Evolutionary conservation across 1,140 invertebrate genomes (phyloP).

Genomic region (Trachymyrmex cornetzi): DNA sequence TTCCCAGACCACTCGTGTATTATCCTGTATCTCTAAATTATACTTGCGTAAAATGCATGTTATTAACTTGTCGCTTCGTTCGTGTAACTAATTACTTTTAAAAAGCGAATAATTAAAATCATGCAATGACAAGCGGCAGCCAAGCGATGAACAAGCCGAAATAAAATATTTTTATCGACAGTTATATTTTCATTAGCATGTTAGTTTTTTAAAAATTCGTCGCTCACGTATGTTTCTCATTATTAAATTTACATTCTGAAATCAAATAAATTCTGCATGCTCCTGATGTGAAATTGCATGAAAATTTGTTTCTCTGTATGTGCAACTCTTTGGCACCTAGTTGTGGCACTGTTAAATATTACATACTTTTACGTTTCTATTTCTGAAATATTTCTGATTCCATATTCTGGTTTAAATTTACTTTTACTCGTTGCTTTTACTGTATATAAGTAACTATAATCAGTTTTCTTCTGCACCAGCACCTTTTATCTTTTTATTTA

Average conservation of each 20-base stretch:
- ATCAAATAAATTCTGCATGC: slow-evolving; percentile 32
- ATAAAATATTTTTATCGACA: slow-evolving; percentile 12
- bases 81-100: slow-evolving; percentile 49
- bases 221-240: neutral
- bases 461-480: slow-evolving; percentile 37
- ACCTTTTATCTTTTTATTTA: neutral
- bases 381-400: neutral
- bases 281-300: slow-evolving; percentile 37
- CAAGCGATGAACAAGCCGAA: neutral
- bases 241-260: slow-evolving; percentile 25
- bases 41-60: slow-evolving; percentile 33
- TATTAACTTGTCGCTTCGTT: slow-evolving; percentile 46
- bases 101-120: slow-evolving; percentile 40
- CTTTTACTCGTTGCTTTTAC: neutral
- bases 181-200: neutral
- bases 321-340: slow-evolving; percentile 1
- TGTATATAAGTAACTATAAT: slow-evolving; percentile 14
- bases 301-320: slow-evolving; percentile 20
- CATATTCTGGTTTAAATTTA: neutral
- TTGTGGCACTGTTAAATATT: slow-evolving; percentile 11
- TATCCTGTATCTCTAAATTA: slow-evolving; percentile 42
- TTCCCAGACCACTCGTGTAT: slow-evolving; percentile 23
- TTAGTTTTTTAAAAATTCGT: slow-evolving; percentile 1
- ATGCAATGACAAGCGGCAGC: neutral
- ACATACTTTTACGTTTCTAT: slow-evolving; percentile 1